A percentile compares a stretch with the other conserved stretches of the same genome.
Evolutionary conservation across 2,113 vertebrate species (phyloP).

Genomic region (Crocuta crocuta): DNA sequence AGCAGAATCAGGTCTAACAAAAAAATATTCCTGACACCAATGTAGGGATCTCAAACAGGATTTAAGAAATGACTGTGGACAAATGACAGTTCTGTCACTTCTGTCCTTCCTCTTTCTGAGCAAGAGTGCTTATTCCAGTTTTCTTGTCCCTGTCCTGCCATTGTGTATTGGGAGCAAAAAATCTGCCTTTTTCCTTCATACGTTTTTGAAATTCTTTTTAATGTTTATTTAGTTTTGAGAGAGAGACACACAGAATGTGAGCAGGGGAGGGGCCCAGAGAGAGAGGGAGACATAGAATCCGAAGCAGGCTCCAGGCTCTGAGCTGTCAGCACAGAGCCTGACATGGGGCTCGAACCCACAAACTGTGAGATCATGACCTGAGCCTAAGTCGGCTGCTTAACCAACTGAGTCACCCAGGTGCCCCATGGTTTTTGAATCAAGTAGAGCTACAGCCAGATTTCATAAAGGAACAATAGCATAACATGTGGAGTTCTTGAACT

Average conservation of each 20-base stretch:
- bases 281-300: too few relatives aligned
- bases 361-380: too few relatives aligned
- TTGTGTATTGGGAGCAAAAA: neutral
- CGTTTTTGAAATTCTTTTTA: neutral
- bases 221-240: too few relatives aligned
- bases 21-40: neutral
- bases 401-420: too few relatives aligned
- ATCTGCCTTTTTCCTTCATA: neutral
- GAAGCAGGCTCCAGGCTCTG: too few relatives aligned
- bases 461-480: neutral
- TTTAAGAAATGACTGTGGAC: neutral
- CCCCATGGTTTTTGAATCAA: neutral
- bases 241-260: too few relatives aligned
- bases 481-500: neutral
- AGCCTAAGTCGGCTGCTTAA: too few relatives aligned
- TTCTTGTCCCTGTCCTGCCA: neutral
- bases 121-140: neutral
- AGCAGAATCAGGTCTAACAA: neutral
- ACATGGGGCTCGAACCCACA: too few relatives aligned
- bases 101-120: neutral
- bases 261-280: too few relatives aligned
- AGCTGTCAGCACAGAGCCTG: too few relatives aligned
- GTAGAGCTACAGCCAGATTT: neutral
- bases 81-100: neutral
- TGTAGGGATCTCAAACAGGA: neutral